A percentile compares a stretch with the other conserved stretches of the same genome.
phyloP scores from a whole-genome alignment of 2,797 vertebrate genomes.

The Chaetodon trifasciatus region DNA sequence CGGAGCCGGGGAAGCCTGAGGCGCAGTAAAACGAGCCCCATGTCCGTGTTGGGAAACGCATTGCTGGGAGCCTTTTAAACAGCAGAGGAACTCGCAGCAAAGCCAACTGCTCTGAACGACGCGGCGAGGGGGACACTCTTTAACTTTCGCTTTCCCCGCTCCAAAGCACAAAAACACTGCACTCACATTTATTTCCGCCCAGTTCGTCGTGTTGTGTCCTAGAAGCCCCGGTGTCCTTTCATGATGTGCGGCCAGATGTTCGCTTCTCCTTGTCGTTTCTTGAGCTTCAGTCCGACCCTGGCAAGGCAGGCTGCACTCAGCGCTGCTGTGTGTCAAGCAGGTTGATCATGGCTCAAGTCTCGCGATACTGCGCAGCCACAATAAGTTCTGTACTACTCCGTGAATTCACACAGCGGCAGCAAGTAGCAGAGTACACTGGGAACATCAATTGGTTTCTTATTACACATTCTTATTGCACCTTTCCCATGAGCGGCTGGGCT shows the following conservation, averaged over 20 bases:
- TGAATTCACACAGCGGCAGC: constrained; percentile 87
- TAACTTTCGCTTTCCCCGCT: constrained; percentile 82
- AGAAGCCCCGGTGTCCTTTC: constrained; percentile 76
- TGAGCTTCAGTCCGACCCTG: constrained; percentile 84
- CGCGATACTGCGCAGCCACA: constrained; percentile 88
- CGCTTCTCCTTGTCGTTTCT: constrained; percentile 83
- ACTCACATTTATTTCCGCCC: constrained; percentile 81
- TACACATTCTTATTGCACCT: constrained; percentile 68
- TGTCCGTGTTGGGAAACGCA: constrained; percentile 77
- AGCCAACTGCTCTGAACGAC: constrained; percentile 78
- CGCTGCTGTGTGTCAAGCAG: constrained; percentile 89
- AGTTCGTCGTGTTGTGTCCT: constrained; percentile 69
- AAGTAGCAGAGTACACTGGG: constrained; percentile 79
- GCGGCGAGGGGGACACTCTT: constrained; percentile 65
- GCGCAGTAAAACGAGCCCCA: constrained; percentile 72
- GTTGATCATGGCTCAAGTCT: constrained; percentile 91
- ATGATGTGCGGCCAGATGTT: constrained; percentile 90
- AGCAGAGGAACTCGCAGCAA: constrained; percentile 83
- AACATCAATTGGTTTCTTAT: constrained; percentile 64
- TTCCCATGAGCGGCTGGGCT: constrained; percentile 43
- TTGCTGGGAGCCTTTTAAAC: constrained; percentile 82
- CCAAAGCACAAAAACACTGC: constrained; percentile 32
- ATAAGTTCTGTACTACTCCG: constrained; percentile 85
- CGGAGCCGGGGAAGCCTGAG: constrained; percentile 40
- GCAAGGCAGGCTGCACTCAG: constrained; percentile 85